Conservation (phyloP, 1,140 invertebrate genomes). For the Galleria mellonella region DNA sequence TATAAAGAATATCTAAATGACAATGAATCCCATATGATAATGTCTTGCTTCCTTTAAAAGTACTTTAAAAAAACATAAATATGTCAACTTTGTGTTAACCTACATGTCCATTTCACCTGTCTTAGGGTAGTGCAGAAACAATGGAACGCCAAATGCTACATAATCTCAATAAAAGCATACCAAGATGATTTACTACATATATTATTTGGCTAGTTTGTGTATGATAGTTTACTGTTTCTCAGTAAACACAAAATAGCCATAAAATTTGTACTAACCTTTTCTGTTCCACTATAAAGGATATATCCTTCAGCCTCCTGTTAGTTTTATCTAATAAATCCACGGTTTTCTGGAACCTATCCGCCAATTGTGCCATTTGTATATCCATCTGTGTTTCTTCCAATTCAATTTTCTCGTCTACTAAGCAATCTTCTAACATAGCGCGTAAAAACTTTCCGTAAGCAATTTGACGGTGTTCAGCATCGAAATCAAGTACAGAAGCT, state of each 20-base stretch:
- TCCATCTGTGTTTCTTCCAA: slow-evolving; percentile 52
- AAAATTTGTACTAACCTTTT: slow-evolving; percentile 43
- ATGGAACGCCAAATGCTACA: no score
- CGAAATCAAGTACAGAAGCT: slow-evolving; percentile 26
- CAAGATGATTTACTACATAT: no score
- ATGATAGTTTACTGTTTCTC: neutral
- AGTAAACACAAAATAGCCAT: slow-evolving; percentile 2
- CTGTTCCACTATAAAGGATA: slow-evolving; percentile 61
- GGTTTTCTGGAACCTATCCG: slow-evolving; percentile 49
- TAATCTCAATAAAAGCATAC: no score
- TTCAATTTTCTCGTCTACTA: slow-evolving; percentile 53
- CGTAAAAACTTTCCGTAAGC: slow-evolving; percentile 48
- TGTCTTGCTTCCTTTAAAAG: no score
- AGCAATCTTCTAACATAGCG: slow-evolving; percentile 44
- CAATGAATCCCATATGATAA: no score
- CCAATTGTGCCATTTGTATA: slow-evolving; percentile 48
- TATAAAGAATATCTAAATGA: no score
- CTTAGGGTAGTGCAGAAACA: no score
- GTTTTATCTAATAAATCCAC: slow-evolving; percentile 53
- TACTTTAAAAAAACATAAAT: no score
- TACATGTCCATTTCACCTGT: no score
- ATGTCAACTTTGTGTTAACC: no score
- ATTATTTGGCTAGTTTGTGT: no score
- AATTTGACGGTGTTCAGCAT: slow-evolving; percentile 31
- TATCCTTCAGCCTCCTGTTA: slow-evolving; percentile 48